A percentile compares a stretch with the other conserved stretches of the same genome.
Conservation (phyloP, 2,113 vertebrate genomes). For the Triplophysa rosa region DNA sequence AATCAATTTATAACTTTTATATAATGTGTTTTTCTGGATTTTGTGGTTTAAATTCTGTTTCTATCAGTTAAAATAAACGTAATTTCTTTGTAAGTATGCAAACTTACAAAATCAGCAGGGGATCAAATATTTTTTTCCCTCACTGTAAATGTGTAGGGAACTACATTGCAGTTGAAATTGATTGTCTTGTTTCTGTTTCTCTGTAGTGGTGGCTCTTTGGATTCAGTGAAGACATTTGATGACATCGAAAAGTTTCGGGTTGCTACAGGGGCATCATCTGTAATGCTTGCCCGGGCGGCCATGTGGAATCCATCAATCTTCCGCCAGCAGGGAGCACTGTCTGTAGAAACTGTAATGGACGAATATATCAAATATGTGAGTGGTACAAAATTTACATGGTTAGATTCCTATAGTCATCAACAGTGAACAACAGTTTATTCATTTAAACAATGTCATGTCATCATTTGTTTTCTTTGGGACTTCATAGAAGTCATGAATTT, state of each 20-base stretch:
- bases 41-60: too few relatives aligned
- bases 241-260: slow-evolving; percentile 83
- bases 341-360: slow-evolving; percentile 86
- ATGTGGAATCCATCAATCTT: slow-evolving; percentile 98
- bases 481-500: not conserved
- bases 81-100: too few relatives aligned
- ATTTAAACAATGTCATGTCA: too few relatives aligned
- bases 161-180: not conserved
- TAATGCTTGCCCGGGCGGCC: slow-evolving; percentile 93
- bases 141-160: not conserved
- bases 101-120: too few relatives aligned
- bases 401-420: not conserved
- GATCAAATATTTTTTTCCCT: not conserved
- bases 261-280: slow-evolving; percentile 82
- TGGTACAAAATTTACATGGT: not conserved
- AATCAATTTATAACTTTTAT: too few relatives aligned
- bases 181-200: not conserved
- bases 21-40: too few relatives aligned
- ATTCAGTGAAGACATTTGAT: slow-evolving; percentile 80
- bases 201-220: slow-evolving; percentile 89
- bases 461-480: too few relatives aligned
- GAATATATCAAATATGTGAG: slow-evolving; percentile 91
- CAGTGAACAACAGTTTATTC: too few relatives aligned
- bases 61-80: too few relatives aligned
- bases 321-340: slow-evolving; percentile 76